Evolutionary conservation across 2,797 vertebrate species (phyloP).

Genomic region (Limnodromus scolopaceus): DNA sequence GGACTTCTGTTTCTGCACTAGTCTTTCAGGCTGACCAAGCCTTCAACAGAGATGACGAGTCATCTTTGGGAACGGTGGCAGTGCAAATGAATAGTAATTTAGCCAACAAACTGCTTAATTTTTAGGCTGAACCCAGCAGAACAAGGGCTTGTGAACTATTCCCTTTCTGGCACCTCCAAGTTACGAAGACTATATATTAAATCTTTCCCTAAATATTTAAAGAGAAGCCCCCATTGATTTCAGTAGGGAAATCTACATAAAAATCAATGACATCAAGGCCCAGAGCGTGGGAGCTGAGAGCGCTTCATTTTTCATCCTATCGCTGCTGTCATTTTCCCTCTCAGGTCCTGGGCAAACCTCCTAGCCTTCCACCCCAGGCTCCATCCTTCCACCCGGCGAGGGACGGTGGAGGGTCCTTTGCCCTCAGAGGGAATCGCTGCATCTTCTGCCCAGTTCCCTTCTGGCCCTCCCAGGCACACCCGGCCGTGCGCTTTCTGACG

Average conservation of each 20-base stretch:
- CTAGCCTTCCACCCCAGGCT: neutral
- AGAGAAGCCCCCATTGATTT: neutral
- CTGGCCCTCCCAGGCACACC: neutral
- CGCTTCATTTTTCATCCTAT: neutral
- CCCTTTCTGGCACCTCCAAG: neutral
- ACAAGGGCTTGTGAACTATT: neutral
- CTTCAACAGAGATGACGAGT: neutral
- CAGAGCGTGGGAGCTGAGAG: neutral
- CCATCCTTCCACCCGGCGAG: neutral
- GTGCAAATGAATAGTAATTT: neutral
- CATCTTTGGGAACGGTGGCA: conserved; percentile 20
- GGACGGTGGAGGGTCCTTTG: neutral
- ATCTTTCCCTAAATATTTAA: neutral
- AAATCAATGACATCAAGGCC: neutral
- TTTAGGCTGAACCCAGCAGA: conserved; percentile 5
- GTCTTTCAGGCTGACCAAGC: neutral
- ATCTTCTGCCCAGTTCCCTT: neutral
- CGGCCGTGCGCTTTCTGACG: neutral
- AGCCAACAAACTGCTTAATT: neutral
- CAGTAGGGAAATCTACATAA: neutral
- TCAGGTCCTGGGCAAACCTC: neutral
- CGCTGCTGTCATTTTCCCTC: neutral
- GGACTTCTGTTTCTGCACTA: conserved; percentile 12
- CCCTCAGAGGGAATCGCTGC: neutral
- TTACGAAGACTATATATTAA: neutral